Evolutionary conservation across 2,888 invertebrate genomes (phyloP).

Genomic region (Cataglyphis albicans): DNA sequence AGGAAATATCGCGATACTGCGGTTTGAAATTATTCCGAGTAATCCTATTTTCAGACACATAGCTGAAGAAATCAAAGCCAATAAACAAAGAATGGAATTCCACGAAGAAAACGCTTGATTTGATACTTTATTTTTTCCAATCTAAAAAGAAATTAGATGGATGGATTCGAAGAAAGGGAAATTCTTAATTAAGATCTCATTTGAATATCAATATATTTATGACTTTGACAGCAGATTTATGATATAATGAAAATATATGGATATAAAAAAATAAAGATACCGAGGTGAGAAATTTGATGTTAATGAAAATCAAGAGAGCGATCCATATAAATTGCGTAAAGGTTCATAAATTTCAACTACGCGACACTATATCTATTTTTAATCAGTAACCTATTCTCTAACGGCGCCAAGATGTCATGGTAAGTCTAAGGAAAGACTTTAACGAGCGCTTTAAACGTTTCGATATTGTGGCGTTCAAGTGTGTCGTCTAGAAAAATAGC

Average conservation of each 20-base stretch:
- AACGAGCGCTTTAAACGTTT: not conserved
- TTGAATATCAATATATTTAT: not conserved
- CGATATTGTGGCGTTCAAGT: not conserved
- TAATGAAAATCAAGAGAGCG: not conserved
- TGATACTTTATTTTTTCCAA: not conserved
- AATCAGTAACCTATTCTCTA: not conserved
- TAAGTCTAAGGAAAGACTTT: slow-evolving; percentile 4
- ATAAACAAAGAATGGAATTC: not conserved
- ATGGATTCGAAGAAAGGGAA: not conserved
- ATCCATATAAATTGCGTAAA: not conserved
- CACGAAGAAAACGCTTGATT: not conserved
- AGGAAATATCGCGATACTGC: not conserved
- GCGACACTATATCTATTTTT: not conserved
- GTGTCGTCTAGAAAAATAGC: not conserved
- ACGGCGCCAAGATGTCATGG: slow-evolving; percentile 1
- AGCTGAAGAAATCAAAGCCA: not conserved
- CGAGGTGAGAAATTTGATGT: not conserved
- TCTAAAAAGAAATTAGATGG: not conserved
- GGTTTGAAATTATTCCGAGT: not conserved
- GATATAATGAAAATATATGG: not conserved
- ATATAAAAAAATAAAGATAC: not conserved
- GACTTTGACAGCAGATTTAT: not conserved
- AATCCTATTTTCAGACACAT: not conserved
- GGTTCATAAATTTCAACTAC: not conserved
- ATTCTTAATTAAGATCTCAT: not conserved